A percentile compares a stretch with the other conserved stretches of the same genome.
These are phyloP conservation scores for Sceliomorpha sp. DNA, from an alignment of 2,888 invertebrate genomes.

Conservation along the genomic window DNA sequence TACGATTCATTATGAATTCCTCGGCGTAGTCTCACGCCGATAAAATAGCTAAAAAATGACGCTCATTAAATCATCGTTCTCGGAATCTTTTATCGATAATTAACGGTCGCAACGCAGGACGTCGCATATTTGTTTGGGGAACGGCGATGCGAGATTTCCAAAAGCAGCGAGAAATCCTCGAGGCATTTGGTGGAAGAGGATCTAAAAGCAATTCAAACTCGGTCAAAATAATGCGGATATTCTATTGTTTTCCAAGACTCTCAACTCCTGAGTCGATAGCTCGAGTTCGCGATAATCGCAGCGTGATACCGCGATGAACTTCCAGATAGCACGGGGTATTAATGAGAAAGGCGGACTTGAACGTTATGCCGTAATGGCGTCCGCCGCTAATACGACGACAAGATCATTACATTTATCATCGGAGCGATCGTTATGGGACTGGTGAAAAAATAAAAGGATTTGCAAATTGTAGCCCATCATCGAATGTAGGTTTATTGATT, in stretches of 20 bases:
- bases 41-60: slow-evolving; percentile 51
- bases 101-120: slow-evolving; percentile 49
- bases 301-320: slow-evolving; percentile 51
- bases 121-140: neutral
- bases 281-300: slow-evolving; percentile 51
- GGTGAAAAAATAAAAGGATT: slow-evolving; percentile 11
- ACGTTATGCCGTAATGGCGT: slow-evolving; percentile 48
- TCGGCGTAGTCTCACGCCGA: slow-evolving; percentile 47
- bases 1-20: slow-evolving; percentile 50
- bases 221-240: too few relatives aligned
- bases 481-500: slow-evolving; percentile 17
- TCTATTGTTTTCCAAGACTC: slow-evolving; percentile 39
- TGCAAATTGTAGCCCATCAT: slow-evolving; percentile 25
- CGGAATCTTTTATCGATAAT: slow-evolving; percentile 39
- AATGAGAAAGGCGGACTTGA: slow-evolving; percentile 42
- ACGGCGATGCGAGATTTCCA: slow-evolving; percentile 17
- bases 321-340: slow-evolving; percentile 40
- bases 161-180: too few relatives aligned
- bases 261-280: slow-evolving; percentile 48
- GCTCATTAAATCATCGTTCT: slow-evolving; percentile 49
- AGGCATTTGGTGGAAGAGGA: too few relatives aligned
- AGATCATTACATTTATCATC: slow-evolving; percentile 53
- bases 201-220: too few relatives aligned
- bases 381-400: slow-evolving; percentile 54
- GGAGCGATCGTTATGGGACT: slow-evolving; percentile 9